Evolutionary conservation across 2,797 vertebrate genomes (phyloP).

Genomic region (Stomatorhinus walkeri): DNA sequence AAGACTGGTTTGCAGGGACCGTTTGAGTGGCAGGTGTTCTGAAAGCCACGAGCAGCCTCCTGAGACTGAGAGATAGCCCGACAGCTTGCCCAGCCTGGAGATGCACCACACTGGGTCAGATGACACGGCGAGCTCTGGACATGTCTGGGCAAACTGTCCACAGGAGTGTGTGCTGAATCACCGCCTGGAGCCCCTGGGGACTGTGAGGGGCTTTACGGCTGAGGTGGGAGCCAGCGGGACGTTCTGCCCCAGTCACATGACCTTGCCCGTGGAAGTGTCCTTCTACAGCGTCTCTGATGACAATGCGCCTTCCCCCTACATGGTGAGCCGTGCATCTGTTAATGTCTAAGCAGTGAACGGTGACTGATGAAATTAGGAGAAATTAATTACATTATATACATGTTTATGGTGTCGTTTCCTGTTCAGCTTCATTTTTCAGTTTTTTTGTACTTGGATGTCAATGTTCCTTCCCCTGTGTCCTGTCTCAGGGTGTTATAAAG

Average conservation of each 20-base stretch:
- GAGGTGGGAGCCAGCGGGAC: slow-evolving; percentile 93
- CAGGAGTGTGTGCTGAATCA: slow-evolving; percentile 96
- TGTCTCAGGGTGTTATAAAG: slow-evolving; percentile 87
- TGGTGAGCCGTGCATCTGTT: slow-evolving; percentile 60
- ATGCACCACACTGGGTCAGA: not conserved
- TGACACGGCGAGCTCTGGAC: not conserved
- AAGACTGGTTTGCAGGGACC: not conserved
- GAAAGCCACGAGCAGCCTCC: not conserved
- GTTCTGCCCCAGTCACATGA: slow-evolving; percentile 96
- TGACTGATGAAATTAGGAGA: not conserved
- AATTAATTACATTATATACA: not conserved
- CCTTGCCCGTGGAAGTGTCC: slow-evolving; percentile 89
- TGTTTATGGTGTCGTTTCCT: not conserved
- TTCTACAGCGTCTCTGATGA: slow-evolving; percentile 98
- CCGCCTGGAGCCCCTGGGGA: slow-evolving; percentile 84
- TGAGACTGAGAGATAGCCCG: not conserved
- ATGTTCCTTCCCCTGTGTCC: slow-evolving; percentile 24
- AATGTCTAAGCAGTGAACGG: not conserved
- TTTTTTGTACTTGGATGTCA: not conserved
- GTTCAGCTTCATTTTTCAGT: not conserved
- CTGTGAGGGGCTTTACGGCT: slow-evolving; percentile 86
- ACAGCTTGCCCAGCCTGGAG: not conserved
- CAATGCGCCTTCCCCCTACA: slow-evolving; percentile 96
- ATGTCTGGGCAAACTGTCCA: not conserved
- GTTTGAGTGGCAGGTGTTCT: not conserved